phyloP scores from a whole-genome alignment of 2,113 vertebrate genomes.

The Dipodomys merriami region DNA sequence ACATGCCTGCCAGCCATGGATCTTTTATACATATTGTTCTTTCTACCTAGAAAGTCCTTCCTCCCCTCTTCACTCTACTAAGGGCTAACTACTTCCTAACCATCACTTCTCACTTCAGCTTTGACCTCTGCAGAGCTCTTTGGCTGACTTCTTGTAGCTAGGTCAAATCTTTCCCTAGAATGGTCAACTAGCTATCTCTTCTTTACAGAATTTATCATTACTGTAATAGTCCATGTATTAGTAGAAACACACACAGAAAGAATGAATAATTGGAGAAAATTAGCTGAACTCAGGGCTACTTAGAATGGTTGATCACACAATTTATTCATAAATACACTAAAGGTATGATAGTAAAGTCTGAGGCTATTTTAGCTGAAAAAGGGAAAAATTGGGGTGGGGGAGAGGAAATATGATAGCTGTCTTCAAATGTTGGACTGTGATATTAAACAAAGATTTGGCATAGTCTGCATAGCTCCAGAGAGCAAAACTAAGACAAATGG shows the following conservation, averaged over 20 bases:
- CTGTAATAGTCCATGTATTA: not conserved
- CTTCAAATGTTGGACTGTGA: not conserved
- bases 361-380: constrained; percentile 28
- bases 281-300: not conserved
- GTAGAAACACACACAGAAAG: not conserved
- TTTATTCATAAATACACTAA: not conserved
- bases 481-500: constrained; percentile 15
- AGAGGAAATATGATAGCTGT: not conserved
- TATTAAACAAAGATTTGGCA: not conserved
- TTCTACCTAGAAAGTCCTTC: not conserved
- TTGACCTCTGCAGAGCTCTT: not conserved
- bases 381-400: not conserved
- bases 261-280: constrained; percentile 27
- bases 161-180: not conserved
- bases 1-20: not conserved
- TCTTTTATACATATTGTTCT: not conserved
- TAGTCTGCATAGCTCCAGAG: not conserved
- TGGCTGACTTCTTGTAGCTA: not conserved
- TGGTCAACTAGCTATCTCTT: not conserved
- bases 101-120: not conserved
- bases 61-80: not conserved
- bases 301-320: not conserved
- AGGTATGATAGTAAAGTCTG: not conserved
- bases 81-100: not conserved
- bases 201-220: not conserved